Percentiles rank a stretch among this genome's conserved stretches.
phyloP scores from a whole-genome alignment of 2,113 vertebrate species.

The Gambusia affinis region DNA sequence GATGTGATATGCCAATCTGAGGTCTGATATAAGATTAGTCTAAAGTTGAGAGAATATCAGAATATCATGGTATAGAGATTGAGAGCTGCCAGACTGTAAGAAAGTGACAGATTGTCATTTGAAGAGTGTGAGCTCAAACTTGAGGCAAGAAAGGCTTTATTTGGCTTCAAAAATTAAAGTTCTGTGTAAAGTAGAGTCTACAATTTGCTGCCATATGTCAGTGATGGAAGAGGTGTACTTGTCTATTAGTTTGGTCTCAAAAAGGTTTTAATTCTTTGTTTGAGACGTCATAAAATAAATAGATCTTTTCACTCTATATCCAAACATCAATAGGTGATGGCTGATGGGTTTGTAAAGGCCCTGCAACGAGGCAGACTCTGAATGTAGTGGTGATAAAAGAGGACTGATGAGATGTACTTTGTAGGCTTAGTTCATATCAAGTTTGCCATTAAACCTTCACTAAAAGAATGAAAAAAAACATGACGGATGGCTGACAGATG shows the following conservation, averaged over 20 bases:
- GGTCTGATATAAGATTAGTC: constrained; percentile 2
- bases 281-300: constrained; percentile 1
- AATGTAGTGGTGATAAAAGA: constrained; percentile 2
- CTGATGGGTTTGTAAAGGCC: not conserved
- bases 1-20: not conserved
- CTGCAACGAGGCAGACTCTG: not conserved
- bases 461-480: not conserved
- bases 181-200: constrained; percentile 1
- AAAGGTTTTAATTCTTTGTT: not conserved
- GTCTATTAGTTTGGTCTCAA: not conserved
- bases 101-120: not conserved
- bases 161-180: constrained; percentile 7
- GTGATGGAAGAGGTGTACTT: not conserved
- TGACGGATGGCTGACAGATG: not conserved
- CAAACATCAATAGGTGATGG: not conserved
- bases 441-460: not conserved
- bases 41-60: not conserved
- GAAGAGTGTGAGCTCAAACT: not conserved
- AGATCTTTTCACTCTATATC: constrained; percentile 1
- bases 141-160: not conserved
- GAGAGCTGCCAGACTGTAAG: constrained; percentile 2
- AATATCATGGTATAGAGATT: not conserved
- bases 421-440: not conserved
- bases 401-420: constrained; percentile 11
- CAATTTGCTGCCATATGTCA: not conserved